Percentiles rank a stretch among this genome's conserved stretches.
Evolutionary conservation across 2,888 invertebrate genomes (phyloP).

Genomic region (Syrphus vitripennis): DNA sequence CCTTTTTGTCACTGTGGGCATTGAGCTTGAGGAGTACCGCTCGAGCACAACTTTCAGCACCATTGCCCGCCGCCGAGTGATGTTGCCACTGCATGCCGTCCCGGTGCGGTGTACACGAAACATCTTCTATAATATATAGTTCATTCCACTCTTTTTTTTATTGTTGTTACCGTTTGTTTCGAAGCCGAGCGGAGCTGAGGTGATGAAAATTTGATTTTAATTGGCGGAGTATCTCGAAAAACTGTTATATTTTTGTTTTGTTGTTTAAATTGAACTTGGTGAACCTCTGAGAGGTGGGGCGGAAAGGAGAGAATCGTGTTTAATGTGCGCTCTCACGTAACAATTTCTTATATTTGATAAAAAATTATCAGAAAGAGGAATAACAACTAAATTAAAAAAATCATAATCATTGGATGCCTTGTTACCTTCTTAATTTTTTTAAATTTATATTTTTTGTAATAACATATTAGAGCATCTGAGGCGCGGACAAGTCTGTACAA

Average conservation of each 20-base stretch:
- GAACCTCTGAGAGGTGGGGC: background rate
- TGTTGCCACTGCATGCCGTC: background rate
- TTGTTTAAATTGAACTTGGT: background rate
- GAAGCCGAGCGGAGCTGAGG: slow-evolving; percentile 1
- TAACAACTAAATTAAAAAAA: slow-evolving; percentile 9
- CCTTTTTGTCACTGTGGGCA: background rate
- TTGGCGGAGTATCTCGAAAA: slow-evolving; percentile 53
- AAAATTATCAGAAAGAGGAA: background rate
- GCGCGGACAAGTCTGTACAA: background rate
- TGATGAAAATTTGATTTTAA: slow-evolving; percentile 69
- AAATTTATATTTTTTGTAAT: slow-evolving; percentile 35
- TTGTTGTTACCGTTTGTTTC: background rate
- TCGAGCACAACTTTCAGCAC: slow-evolving; percentile 47
- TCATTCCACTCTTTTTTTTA: slow-evolving; percentile 47
- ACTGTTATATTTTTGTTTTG: background rate
- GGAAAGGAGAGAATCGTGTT: slow-evolving; percentile 30
- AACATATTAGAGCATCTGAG: slow-evolving; percentile 52
- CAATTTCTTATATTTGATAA: slow-evolving; percentile 37
- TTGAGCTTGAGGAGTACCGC: background rate
- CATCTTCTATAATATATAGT: slow-evolving; percentile 30
- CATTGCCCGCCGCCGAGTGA: background rate
- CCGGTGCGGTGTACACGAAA: too few relatives aligned
- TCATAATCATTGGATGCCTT: slow-evolving; percentile 30
- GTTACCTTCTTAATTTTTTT: slow-evolving; percentile 30
- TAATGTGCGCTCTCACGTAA: slow-evolving; percentile 58